Evolutionary conservation across 2,113 vertebrate genomes (phyloP).

Genomic region (Ranitomeya variabilis): DNA sequence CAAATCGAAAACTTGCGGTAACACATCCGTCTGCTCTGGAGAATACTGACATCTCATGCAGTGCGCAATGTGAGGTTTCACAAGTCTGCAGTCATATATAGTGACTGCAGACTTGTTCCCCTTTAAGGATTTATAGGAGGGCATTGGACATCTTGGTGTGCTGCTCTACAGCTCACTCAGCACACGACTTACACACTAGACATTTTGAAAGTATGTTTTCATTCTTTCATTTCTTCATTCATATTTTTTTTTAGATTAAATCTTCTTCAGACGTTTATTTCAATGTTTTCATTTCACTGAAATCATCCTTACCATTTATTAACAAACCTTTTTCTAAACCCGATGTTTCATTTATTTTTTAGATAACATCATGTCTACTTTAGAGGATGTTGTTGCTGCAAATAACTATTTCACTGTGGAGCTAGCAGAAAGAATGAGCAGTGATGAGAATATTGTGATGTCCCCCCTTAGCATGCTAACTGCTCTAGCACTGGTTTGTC

Average conservation of each 20-base stretch:
- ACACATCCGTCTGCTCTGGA: too few relatives aligned
- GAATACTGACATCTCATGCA: too few relatives aligned
- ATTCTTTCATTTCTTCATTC: neutral
- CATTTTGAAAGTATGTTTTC: neutral
- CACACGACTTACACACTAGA: neutral
- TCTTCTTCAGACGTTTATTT: neutral
- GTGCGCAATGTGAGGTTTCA: too few relatives aligned
- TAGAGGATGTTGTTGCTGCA: neutral
- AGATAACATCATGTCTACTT: conserved; percentile 6
- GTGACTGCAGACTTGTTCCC: too few relatives aligned
- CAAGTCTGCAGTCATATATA: too few relatives aligned
- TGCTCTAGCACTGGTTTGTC: conserved; percentile 19
- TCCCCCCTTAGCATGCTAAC: conserved; percentile 7
- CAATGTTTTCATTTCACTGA: neutral
- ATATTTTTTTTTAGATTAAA: neutral
- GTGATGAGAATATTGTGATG: conserved; percentile 7
- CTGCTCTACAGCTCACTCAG: neutral
- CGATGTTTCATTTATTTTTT: neutral
- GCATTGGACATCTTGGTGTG: neutral
- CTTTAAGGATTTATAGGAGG: too few relatives aligned
- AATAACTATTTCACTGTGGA: conserved; percentile 31
- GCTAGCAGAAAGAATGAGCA: neutral
- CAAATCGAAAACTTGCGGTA: too few relatives aligned
- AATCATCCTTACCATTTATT: neutral
- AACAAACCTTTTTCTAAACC: neutral